A percentile compares a stretch with the other conserved stretches of the same genome.
Evolutionary conservation across 2,113 vertebrate species (phyloP).

Genomic region (Amia ocellicauda): DNA sequence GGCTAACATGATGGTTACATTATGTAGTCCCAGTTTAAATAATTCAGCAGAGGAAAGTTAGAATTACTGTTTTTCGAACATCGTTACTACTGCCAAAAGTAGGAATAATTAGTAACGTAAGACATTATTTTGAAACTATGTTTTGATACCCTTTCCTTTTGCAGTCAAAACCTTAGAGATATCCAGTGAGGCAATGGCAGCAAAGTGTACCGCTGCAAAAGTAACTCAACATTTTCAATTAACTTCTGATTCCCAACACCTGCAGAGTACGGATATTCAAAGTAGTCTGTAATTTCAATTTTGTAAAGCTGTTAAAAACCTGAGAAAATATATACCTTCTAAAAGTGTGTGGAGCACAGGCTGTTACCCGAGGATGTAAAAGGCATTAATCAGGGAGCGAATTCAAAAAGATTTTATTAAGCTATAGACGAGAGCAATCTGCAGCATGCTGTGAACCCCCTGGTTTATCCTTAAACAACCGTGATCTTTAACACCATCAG

Average conservation of each 20-base stretch:
- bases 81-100: too few species aligned
- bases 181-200: too few species aligned
- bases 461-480: not conserved
- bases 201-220: too few species aligned
- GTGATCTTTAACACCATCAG: not conserved
- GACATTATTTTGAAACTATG: too few species aligned
- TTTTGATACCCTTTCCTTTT: too few species aligned
- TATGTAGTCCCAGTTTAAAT: too few species aligned
- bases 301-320: not conserved
- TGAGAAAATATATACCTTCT: not conserved
- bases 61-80: too few species aligned
- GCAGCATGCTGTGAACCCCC: constrained; percentile 7
- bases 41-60: too few species aligned
- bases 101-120: too few species aligned
- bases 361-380: not conserved
- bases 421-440: constrained; percentile 2
- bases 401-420: not conserved
- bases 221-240: not conserved
- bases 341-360: too few species aligned
- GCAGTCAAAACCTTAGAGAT: too few species aligned
- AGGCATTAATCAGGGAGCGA: not conserved
- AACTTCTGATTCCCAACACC: not conserved
- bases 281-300: not conserved
- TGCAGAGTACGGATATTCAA: not conserved
- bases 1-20: too few species aligned